Conservation (phyloP, 2,888 invertebrate genomes). For the Tenthredo mesomela region DNA sequence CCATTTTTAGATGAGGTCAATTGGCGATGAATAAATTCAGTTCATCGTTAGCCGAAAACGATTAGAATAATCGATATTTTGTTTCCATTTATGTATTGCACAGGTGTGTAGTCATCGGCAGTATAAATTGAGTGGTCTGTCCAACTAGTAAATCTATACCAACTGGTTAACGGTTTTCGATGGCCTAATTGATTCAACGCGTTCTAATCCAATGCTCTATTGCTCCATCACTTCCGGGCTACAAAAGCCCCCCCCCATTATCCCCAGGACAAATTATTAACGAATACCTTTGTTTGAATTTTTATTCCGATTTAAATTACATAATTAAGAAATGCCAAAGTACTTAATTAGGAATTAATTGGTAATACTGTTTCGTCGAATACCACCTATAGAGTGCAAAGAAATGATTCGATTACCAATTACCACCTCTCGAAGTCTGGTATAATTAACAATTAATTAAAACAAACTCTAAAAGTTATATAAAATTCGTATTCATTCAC, state of each 20-base stretch:
- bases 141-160: conserved; percentile 35
- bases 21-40: background rate
- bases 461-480: background rate
- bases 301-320: background rate
- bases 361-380: background rate
- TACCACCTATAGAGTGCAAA: background rate
- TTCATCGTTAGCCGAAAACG: background rate
- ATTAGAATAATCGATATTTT: background rate
- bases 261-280: background rate
- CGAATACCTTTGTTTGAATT: background rate
- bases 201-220: conserved; percentile 26
- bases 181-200: conserved; percentile 38
- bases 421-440: background rate
- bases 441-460: background rate
- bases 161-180: conserved; percentile 36
- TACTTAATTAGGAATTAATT: background rate
- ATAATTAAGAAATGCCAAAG: background rate
- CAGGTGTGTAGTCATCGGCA: background rate
- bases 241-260: background rate
- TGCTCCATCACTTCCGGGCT: conserved; percentile 34
- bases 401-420: background rate
- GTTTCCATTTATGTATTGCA: background rate
- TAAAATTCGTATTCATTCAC: background rate
- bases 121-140: background rate
- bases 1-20: background rate